Evolutionary conservation across 2,888 invertebrate genomes (phyloP).

Genomic region (Spodoptera exigua): DNA sequence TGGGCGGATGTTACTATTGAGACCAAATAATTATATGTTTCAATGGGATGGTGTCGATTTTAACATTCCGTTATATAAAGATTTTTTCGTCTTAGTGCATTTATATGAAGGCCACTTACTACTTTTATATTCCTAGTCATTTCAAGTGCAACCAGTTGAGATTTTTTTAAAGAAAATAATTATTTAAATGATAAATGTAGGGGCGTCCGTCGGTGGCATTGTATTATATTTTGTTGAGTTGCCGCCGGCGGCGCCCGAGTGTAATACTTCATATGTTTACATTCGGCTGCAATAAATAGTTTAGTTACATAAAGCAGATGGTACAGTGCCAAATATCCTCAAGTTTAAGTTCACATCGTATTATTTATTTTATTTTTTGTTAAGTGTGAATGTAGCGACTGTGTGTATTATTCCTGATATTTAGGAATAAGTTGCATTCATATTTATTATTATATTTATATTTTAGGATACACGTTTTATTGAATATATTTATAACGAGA

Average conservation of each 20-base stretch:
- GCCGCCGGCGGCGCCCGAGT: constrained; percentile 61
- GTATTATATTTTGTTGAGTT: constrained; percentile 84
- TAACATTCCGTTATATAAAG: constrained; percentile 85
- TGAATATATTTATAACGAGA: constrained; percentile 79
- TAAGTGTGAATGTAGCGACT: constrained; percentile 88
- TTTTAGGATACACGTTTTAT: constrained; percentile 81
- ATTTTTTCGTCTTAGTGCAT: constrained; percentile 78
- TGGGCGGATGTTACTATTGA: constrained; percentile 86
- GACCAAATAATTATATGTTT: constrained; percentile 89
- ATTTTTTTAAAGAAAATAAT: constrained; percentile 83
- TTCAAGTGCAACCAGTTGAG: constrained; percentile 88
- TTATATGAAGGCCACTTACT: constrained; percentile 85
- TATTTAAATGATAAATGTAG: constrained; percentile 75
- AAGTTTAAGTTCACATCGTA: constrained; percentile 84
- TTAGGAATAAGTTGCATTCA: constrained; percentile 89
- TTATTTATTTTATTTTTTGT: constrained; percentile 80
- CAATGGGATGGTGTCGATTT: constrained; percentile 88
- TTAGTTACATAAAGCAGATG: constrained; percentile 75
- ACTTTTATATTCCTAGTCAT: constrained; percentile 89
- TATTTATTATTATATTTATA: constrained; percentile 87
- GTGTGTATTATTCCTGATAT: constrained; percentile 89
- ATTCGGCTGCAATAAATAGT: constrained; percentile 75
- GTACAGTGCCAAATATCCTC: constrained; percentile 89
- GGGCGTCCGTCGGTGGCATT: constrained; percentile 66
- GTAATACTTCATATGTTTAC: constrained; percentile 62